Evolutionary conservation across 92 coral and sea anemone genomes (phyloP), one percentile per base, ranked within the genome.

Genomic region (Actinostola sp.): DNA sequence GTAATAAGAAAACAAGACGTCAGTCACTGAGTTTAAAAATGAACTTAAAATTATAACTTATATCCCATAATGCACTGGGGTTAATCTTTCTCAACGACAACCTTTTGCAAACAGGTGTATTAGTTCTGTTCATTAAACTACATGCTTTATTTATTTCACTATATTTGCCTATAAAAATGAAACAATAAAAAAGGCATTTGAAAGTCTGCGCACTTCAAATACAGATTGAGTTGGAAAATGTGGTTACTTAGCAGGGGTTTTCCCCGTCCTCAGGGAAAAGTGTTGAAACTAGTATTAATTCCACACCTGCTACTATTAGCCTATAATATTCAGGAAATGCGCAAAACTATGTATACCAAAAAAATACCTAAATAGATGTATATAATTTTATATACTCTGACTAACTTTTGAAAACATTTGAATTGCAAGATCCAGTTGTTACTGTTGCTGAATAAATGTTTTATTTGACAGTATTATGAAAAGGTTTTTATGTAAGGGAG

Each of bases 131-230:
- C 2, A 13, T 46, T 46, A n/a, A 53, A 53, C 12, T 20, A 9
- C 25, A 53, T 46, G 27, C 7, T 23, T 3, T 57, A 57, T 57
- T 57, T 57, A 57, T 57, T 57, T 57, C 21, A 57, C 20, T 57
- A 57, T 57, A 26, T 27, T 27, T 27, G 35, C 27, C 27, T 8
- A 26, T 30, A 27, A 30, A 21, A 12, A 10, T 12, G 1, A 0
- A 7, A 17, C 29, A 4, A 20, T 53, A 24, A 1, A 19, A 10
- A 29, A 6, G 6, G 31, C 2, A 16, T 54, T 54, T 21, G 30
- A 8, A 48, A 7, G n/a, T 8, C 3, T 48, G 54, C 54, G 8
- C 14, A 7, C 14, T 39, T 39, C 8, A 39, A 39, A 39, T 39
- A 39, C n/a, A n/a, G n/a, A n/a, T n/a, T n/a, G n/a, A n/a, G n/a